These are phyloP conservation scores for Lindbergichthys nudifrons DNA, from an alignment of 2,797 vertebrate genomes.

Conservation along the genomic window DNA sequence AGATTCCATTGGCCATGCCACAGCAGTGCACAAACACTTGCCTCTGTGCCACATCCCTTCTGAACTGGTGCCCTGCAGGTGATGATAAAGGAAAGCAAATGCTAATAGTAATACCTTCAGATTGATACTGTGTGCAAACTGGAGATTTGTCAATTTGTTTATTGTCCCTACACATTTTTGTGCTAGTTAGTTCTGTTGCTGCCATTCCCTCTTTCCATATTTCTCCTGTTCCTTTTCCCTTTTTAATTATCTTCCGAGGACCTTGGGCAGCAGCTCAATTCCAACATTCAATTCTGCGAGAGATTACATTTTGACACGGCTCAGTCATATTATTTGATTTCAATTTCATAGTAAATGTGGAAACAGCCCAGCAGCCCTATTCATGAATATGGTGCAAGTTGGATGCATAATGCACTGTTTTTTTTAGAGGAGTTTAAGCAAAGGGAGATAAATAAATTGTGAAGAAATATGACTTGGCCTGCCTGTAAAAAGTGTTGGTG, in stretches of 20 bases:
- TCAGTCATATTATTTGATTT: constrained; percentile 82
- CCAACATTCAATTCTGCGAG: constrained; percentile 76
- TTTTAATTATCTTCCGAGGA: constrained; percentile 78
- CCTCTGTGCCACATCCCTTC: constrained; percentile 10
- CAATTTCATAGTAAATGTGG: constrained; percentile 77
- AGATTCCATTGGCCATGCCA: constrained; percentile 17
- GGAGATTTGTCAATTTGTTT: constrained; percentile 63
- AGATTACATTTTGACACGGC: constrained; percentile 81
- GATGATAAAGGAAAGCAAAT: constrained; percentile 57
- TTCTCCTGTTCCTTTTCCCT: constrained; percentile 49
- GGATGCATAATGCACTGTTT: constrained; percentile 64
- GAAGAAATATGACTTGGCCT: constrained; percentile 45
- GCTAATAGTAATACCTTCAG: constrained; percentile 43
- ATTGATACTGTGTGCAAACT: constrained; percentile 50
- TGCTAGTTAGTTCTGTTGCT: constrained; percentile 48
- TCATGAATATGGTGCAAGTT: constrained; percentile 76
- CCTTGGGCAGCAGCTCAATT: constrained; percentile 77
- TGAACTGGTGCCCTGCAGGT: constrained; percentile 48
- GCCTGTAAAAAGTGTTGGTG: constrained; percentile 53
- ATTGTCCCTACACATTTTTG: constrained; percentile 54
- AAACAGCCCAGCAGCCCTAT: constrained; percentile 74
- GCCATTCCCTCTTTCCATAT: constrained; percentile 41
- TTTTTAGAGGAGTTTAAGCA: constrained; percentile 62
- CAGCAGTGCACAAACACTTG: constrained; percentile 18
- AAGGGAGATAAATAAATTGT: constrained; percentile 67